These are phyloP conservation scores for Agrenia bidenticulata DNA, from an alignment of 2,888 invertebrate genomes.

Conservation along the genomic window DNA sequence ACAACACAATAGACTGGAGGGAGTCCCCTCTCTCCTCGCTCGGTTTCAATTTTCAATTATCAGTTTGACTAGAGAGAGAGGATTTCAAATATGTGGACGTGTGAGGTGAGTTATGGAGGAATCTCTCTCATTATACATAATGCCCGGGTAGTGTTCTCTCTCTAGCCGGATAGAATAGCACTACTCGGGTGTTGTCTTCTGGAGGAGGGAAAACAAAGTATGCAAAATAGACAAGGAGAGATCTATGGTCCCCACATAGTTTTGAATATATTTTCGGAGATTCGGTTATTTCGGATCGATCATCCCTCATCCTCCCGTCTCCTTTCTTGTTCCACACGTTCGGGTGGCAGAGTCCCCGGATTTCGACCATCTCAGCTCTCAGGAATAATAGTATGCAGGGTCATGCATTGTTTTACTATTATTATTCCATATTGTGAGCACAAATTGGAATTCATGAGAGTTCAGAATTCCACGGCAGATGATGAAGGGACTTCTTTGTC, in stretches of 20 bases:
- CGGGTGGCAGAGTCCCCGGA: too few relatives aligned
- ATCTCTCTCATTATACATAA: slow-evolving; percentile 17
- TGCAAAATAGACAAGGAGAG: slow-evolving; percentile 36
- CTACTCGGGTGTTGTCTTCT: not conserved
- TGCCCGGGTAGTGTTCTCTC: not conserved
- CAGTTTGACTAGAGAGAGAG: not conserved
- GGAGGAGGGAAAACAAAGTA: slow-evolving; percentile 29
- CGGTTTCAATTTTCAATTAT: slow-evolving; percentile 20
- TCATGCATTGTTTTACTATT: slow-evolving; percentile 2
- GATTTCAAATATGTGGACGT: slow-evolving; percentile 4
- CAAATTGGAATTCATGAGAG: not conserved
- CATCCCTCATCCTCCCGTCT: too few relatives aligned
- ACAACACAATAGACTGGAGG: not conserved
- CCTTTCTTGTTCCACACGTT: too few relatives aligned
- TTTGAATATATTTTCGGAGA: slow-evolving; percentile 25
- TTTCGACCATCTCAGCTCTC: too few relatives aligned
- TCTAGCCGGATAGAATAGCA: not conserved
- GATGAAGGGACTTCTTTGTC: slow-evolving; percentile 34
- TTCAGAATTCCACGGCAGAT: not conserved
- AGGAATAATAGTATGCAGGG: too few relatives aligned
- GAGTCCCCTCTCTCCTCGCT: not conserved
- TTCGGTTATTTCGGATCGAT: too few relatives aligned
- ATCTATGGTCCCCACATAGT: slow-evolving; percentile 34
- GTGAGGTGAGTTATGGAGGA: slow-evolving; percentile 20
- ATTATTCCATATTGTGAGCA: slow-evolving; percentile 8